Base-by-base conservation (phyloP, 1,140 invertebrate genomes). In the Calephelis virginiensis region DNA sequence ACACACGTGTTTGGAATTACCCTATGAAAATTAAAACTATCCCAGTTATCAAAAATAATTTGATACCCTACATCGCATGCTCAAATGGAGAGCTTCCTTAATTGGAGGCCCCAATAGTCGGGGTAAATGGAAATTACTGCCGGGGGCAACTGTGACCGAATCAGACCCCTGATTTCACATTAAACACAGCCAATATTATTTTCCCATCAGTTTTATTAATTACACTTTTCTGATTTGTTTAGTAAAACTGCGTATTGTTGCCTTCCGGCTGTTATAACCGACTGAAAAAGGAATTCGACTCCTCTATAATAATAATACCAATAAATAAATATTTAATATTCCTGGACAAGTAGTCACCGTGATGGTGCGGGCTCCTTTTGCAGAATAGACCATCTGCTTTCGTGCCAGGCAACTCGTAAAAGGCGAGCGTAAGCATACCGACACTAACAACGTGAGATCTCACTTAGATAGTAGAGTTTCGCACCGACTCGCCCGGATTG, bases 71-170 rank as follows among this genome's bases (percentile, higher is more conserved):
- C 59, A 67, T 50, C 69, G 65, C 60, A 67, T 68, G 73, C 68
- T 72, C 64, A 69, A 72, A 70, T 72, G 66, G 73, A 68, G 68
- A 73, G 64, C 56, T 73, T 70, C 69, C 64, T 70, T 75, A 71
- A 75, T 73, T 75, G 69, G 71, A 60, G 71, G 66, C 71, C 67
- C 66, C 69, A 64, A 68, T 66, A 66, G 68, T 72, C 70, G 70
- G 70, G 73, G 70, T 70, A 64, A 68, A 72, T 72, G 68, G 66
- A 70, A 70, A 70, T 72, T 68, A 67, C 67, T 66, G 67, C 60
- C 47, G 67, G 49, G 62, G 17, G 53, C 72, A 49, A 64, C 50
- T 61, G 67, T 69, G 71, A 75, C 73, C 68, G 65, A 75, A 69
- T 75, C 59, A 75, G 60, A 56, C 61, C 61, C 66, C 49, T 47